These are phyloP conservation scores for Cylas formicarius DNA, from an alignment of 1,140 invertebrate species.

Conservation along the genomic window DNA sequence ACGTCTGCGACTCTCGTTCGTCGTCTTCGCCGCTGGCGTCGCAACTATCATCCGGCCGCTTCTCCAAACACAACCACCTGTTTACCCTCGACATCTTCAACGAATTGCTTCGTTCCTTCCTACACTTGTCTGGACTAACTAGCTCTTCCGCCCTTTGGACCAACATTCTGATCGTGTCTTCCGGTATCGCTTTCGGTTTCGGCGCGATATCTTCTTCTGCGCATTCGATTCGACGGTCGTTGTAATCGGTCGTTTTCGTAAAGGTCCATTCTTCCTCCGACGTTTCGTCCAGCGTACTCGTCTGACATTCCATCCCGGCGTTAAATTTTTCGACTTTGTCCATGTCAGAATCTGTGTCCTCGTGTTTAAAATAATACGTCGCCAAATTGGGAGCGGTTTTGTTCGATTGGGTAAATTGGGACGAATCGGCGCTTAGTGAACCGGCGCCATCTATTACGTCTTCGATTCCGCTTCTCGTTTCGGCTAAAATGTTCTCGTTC, in stretches of 20 bases:
- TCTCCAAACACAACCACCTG: conserved; percentile 51
- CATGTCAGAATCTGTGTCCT: conserved; percentile 72
- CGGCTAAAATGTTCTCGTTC: conserved; percentile 12
- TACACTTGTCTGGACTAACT: conserved; percentile 49
- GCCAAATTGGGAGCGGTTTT: conserved; percentile 71
- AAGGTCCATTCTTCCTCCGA: conserved; percentile 70
- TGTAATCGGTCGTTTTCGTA: conserved; percentile 45
- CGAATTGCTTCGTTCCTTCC: conserved; percentile 36
- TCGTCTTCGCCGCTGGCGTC: conserved; percentile 88
- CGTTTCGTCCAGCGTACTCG: conserved; percentile 54
- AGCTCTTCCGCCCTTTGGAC: conserved; percentile 66
- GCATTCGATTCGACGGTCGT: conserved; percentile 38
- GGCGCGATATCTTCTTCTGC: conserved; percentile 28
- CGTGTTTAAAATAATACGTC: conserved; percentile 76
- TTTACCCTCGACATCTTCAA: conserved; percentile 58
- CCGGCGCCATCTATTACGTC: conserved; percentile 19
- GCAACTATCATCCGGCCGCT: conserved; percentile 49
- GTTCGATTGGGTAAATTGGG: conserved; percentile 43
- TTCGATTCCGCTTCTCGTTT: conserved; percentile 12
- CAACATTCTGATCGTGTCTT: conserved; percentile 54
- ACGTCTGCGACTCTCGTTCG: conserved; percentile 65
- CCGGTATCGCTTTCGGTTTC: conserved; percentile 24
- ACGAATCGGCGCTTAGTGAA: conserved; percentile 16
- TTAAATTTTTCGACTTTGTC: conserved; percentile 32
- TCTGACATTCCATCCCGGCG: conserved; percentile 40